Evolutionary conservation across 2,797 vertebrate genomes (phyloP).

Genomic region (Euthynnus affinis): DNA sequence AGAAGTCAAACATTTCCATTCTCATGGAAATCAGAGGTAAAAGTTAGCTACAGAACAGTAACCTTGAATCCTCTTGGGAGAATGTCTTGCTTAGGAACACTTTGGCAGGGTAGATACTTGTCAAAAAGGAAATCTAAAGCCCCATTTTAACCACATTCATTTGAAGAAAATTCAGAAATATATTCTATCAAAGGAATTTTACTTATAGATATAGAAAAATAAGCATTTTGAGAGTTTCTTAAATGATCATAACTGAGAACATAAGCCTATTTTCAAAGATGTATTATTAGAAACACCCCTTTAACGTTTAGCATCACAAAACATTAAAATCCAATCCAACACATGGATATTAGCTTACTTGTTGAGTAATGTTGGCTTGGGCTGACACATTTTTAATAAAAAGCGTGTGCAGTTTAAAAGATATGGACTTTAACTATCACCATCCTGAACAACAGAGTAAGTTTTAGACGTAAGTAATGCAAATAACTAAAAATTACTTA

Average conservation of each 20-base stretch:
- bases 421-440: too few species aligned
- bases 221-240: too few species aligned
- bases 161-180: background rate
- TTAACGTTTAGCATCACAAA: too few species aligned
- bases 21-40: slow-evolving; percentile 7
- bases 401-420: background rate
- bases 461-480: too few species aligned
- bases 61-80: background rate
- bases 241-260: too few species aligned
- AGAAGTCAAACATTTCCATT: background rate
- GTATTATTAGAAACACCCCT: background rate
- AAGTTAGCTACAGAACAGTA: slow-evolving; percentile 1
- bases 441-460: too few species aligned
- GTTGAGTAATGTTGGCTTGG: background rate
- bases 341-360: background rate
- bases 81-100: background rate
- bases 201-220: background rate
- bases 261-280: background rate
- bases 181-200: background rate
- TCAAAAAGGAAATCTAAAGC: background rate
- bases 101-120: background rate
- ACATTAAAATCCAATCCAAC: background rate
- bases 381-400: background rate
- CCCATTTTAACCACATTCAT: background rate
- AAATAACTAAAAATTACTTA: too few species aligned